Percentiles rank a stretch among this genome's conserved stretches.
These are phyloP conservation scores for Podotricha telesiphe DNA, from an alignment of 2,888 invertebrate genomes.

Conservation along the genomic window DNA sequence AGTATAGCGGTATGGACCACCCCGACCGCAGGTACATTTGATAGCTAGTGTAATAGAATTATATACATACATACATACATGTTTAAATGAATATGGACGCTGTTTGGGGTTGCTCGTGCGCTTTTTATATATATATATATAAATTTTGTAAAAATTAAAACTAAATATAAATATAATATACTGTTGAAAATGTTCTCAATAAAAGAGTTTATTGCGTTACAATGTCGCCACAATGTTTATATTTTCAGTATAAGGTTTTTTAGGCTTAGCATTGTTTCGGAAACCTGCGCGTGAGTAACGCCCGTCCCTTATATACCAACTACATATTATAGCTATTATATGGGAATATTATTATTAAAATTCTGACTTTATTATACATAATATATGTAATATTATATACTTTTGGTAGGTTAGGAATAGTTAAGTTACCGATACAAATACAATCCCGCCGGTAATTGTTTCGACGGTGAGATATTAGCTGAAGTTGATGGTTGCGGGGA, in stretches of 20 bases:
- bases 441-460: conserved; percentile 33
- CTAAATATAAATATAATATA: too few relatives aligned
- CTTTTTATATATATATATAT: conserved; percentile 6
- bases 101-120: neutral
- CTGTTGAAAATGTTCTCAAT: conserved; percentile 13
- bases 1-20: conserved; percentile 3
- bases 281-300: neutral
- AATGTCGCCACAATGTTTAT: conserved; percentile 17
- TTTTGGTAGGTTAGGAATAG: conserved; percentile 20
- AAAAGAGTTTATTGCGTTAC: conserved; percentile 18
- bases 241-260: conserved; percentile 15
- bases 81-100: conserved; percentile 4
- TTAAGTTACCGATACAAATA: conserved; percentile 24
- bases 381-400: conserved; percentile 7
- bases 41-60: conserved; percentile 36
- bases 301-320: neutral
- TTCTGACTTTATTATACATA: neutral
- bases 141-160: conserved; percentile 16
- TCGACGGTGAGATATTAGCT: conserved; percentile 24
- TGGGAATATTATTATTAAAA: neutral
- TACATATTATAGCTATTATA: conserved; percentile 2
- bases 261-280: conserved; percentile 2
- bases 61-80: conserved; percentile 23
- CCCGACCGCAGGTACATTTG: conserved; percentile 18
- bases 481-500: neutral